A percentile compares a stretch with the other conserved stretches of the same genome.
Conservation (phyloP, 35 echinoderm and acorn worm genomes). For the Lytechinus variegatus region DNA sequence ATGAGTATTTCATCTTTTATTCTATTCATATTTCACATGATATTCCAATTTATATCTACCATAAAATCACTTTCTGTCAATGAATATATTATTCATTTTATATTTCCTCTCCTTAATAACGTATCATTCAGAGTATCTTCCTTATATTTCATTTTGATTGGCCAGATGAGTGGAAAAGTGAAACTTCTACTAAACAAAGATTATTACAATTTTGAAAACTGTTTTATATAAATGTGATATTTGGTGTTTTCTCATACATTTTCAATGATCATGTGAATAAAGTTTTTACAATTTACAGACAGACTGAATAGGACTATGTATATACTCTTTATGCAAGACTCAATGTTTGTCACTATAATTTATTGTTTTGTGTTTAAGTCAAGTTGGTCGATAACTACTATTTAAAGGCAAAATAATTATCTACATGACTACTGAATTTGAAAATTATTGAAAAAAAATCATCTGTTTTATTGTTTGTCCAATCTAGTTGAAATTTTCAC, state of each 20-base stretch:
- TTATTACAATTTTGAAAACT: neutral
- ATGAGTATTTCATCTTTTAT: too few relatives aligned
- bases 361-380: neutral
- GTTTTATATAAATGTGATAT: neutral
- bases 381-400: neutral
- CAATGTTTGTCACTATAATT: neutral
- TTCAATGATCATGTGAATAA: neutral
- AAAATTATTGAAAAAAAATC: too few relatives aligned
- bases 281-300: neutral
- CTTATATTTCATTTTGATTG: neutral
- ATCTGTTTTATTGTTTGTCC: too few relatives aligned
- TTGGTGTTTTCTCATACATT: neutral
- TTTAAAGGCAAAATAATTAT: neutral
- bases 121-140: too few relatives aligned
- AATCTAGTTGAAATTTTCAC: too few relatives aligned
- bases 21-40: too few relatives aligned
- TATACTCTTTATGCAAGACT: constrained; percentile 5
- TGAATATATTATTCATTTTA: too few relatives aligned
- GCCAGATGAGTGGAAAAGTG: neutral
- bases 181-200: neutral
- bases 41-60: too few relatives aligned
- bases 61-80: too few relatives aligned
- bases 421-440: too few relatives aligned
- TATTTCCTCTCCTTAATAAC: too few relatives aligned
- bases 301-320: neutral